phyloP scores from a whole-genome alignment of 2,797 vertebrate genomes.

The Peromyscus attwateri region DNA sequence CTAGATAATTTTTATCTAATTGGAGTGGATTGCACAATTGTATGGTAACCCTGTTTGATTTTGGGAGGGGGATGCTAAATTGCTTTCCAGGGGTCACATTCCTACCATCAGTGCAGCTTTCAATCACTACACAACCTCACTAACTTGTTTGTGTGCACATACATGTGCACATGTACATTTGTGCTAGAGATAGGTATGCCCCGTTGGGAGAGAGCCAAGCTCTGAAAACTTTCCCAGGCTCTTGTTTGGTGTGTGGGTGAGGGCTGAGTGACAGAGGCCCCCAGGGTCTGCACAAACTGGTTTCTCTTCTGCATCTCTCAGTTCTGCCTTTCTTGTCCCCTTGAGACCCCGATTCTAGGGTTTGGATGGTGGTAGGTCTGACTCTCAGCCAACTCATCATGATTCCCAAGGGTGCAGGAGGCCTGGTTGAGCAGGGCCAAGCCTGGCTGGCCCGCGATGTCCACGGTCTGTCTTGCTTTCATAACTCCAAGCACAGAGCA shows the following conservation, averaged over 20 bases:
- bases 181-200: not conserved
- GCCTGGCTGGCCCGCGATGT: fast-evolving
- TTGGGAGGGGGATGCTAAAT: not conserved
- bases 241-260: not conserved
- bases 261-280: not conserved
- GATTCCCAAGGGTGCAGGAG: not conserved
- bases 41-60: not conserved
- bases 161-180: not conserved
- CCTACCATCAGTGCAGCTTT: not conserved
- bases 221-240: slow-evolving; percentile 50
- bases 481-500: not conserved
- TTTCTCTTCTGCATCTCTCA: slow-evolving; percentile 56
- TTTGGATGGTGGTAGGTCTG: not conserved
- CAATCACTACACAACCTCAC: not conserved
- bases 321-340: slow-evolving; percentile 46
- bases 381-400: not conserved
- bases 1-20: no score
- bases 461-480: not conserved
- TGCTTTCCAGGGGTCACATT: not conserved
- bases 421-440: not conserved
- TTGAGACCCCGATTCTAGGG: not conserved
- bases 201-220: not conserved
- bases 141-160: no score
- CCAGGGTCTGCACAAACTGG: not conserved
- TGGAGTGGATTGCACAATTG: not conserved